A percentile compares a stretch with the other conserved stretches of the same genome.
These are phyloP conservation scores for Omphaloscelis lunosa DNA, from an alignment of 2,888 invertebrate genomes.

Conservation along the genomic window DNA sequence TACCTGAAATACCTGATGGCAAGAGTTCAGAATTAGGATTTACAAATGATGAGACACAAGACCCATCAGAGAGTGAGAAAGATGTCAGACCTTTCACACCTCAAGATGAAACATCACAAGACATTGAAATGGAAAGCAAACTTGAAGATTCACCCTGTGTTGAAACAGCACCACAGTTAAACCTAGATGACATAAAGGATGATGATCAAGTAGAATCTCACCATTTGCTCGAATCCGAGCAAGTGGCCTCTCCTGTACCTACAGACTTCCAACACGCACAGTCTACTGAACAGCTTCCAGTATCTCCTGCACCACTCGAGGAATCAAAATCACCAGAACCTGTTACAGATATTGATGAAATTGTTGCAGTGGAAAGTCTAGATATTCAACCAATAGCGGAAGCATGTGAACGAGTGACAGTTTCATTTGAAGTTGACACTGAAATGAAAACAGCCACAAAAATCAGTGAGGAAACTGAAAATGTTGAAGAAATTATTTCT, in stretches of 20 bases:
- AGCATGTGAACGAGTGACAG: slow-evolving; percentile 15
- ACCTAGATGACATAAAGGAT: slow-evolving; percentile 53
- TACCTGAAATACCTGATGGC: slow-evolving; percentile 89
- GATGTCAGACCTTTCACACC: slow-evolving; percentile 79
- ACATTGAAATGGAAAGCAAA: slow-evolving; percentile 82
- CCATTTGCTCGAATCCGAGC: slow-evolving; percentile 56
- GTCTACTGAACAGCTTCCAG: slow-evolving; percentile 63
- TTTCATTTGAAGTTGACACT: slow-evolving; percentile 17
- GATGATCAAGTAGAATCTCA: slow-evolving; percentile 55
- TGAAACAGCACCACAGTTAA: slow-evolving; percentile 65
- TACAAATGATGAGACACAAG: slow-evolving; percentile 82
- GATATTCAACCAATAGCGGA: slow-evolving; percentile 21
- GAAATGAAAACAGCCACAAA: slow-evolving; percentile 23
- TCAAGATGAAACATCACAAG: slow-evolving; percentile 82
- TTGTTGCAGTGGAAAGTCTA: slow-evolving; percentile 41
- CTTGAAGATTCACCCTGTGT: slow-evolving; percentile 77
- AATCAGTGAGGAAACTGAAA: slow-evolving; percentile 46
- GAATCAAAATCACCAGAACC: slow-evolving; percentile 60
- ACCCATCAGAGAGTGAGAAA: slow-evolving; percentile 83
- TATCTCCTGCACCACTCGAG: slow-evolving; percentile 60
- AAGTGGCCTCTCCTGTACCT: slow-evolving; percentile 59
- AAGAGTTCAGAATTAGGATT: slow-evolving; percentile 88
- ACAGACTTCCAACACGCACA: slow-evolving; percentile 55
- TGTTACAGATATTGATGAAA: slow-evolving; percentile 56
- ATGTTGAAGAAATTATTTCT: slow-evolving; percentile 46